A percentile compares a stretch with the other conserved stretches of the same genome.
phyloP scores from a whole-genome alignment of 2,113 vertebrate genomes.

The Poecile atricapillus region DNA sequence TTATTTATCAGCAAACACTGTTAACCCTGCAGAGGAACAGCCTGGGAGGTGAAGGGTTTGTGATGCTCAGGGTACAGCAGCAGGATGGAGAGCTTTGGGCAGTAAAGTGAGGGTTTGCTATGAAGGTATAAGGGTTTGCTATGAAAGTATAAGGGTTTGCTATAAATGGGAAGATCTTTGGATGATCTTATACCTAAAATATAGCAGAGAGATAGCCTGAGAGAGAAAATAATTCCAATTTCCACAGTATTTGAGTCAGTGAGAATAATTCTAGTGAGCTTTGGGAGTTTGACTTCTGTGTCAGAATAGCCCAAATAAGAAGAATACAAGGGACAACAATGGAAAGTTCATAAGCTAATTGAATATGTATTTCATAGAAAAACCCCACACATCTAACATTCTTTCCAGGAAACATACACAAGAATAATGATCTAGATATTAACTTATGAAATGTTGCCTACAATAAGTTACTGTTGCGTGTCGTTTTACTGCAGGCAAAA shows the following conservation, averaged over 20 bases:
- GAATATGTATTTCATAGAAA: slow-evolving; percentile 74
- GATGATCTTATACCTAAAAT: background rate
- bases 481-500: slow-evolving; percentile 72
- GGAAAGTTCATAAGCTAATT: slow-evolving; percentile 73
- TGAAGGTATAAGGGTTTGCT: too few relatives aligned
- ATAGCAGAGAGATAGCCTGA: background rate
- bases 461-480: slow-evolving; percentile 77
- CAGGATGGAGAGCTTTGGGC: background rate
- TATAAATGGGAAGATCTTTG: background rate
- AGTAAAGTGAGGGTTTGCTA: background rate
- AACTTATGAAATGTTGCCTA: slow-evolving; percentile 74
- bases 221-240: background rate
- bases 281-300: background rate
- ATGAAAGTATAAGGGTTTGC: background rate
- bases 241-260: background rate
- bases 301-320: background rate
- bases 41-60: background rate
- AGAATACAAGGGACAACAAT: slow-evolving; percentile 42
- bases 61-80: background rate
- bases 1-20: background rate
- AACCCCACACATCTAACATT: slow-evolving; percentile 51
- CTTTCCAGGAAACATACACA: slow-evolving; percentile 73
- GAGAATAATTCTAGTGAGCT: background rate
- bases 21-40: background rate
- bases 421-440: slow-evolving; percentile 77